Evolutionary conservation across 2,888 invertebrate species (phyloP).

Genomic region (Caenorhabditis parvicauda): DNA sequence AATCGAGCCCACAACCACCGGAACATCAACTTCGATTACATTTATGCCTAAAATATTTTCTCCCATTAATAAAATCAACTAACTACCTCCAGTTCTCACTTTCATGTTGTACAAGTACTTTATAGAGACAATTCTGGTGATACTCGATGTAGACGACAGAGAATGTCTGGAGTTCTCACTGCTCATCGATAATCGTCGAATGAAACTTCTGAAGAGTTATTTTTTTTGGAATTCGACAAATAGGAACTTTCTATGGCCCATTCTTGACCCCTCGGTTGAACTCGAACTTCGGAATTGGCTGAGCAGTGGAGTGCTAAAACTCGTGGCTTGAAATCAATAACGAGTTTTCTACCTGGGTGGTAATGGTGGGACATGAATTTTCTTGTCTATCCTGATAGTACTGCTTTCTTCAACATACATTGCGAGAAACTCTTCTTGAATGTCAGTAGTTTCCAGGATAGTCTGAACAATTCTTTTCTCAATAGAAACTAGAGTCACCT

Average conservation of each 20-base stretch:
- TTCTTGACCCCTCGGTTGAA: slow-evolving; percentile 7
- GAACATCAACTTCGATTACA: slow-evolving; percentile 47
- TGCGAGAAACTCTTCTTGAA: slow-evolving; percentile 52
- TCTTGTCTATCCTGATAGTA: slow-evolving; percentile 48
- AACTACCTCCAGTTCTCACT: slow-evolving; percentile 27
- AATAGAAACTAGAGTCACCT: slow-evolving; percentile 10
- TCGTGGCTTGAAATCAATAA: too few relatives aligned
- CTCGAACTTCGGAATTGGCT: slow-evolving; percentile 18
- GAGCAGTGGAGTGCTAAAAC: slow-evolving; percentile 16
- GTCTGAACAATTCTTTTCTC: not conserved
- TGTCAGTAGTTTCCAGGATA: slow-evolving; percentile 24
- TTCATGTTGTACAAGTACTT: slow-evolving; percentile 23
- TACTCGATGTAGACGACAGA: slow-evolving; percentile 19
- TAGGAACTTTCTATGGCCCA: slow-evolving; percentile 21
- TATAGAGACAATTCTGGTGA: slow-evolving; percentile 23
- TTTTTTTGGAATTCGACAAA: too few relatives aligned
- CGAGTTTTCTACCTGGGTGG: slow-evolving; percentile 45
- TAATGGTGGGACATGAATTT: slow-evolving; percentile 48
- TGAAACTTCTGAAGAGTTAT: too few relatives aligned
- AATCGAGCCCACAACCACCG: slow-evolving; percentile 48
- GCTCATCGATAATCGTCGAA: slow-evolving; percentile 24
- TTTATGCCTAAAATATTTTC: slow-evolving; percentile 37
- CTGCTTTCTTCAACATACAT: slow-evolving; percentile 53
- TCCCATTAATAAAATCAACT: not conserved
- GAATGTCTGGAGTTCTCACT: slow-evolving; percentile 21